Conservation (phyloP, 2,113 vertebrate species). For the Lagopus muta region DNA sequence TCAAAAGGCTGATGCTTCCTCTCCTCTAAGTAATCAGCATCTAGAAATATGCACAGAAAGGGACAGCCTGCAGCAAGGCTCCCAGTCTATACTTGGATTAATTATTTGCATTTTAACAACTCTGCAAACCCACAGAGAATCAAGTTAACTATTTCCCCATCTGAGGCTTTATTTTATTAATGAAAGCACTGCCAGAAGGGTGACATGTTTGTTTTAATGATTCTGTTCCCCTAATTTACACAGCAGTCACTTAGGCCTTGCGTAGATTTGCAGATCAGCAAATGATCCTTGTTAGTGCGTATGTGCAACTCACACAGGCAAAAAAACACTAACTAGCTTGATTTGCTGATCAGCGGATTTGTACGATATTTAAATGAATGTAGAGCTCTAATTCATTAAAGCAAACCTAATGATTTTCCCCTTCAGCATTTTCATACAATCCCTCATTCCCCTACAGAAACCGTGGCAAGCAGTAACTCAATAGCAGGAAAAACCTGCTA, state of each 20-base stretch:
- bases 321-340: background rate
- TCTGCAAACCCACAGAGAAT: background rate
- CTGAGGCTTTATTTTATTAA: conserved; percentile 11
- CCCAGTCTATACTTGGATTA: background rate
- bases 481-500: background rate
- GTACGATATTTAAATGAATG: background rate
- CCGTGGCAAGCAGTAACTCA: background rate
- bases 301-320: background rate
- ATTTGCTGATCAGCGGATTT: conserved; percentile 41
- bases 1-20: background rate
- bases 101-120: conserved; percentile 7
- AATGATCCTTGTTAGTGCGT: background rate
- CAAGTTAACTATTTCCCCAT: background rate
- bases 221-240: background rate
- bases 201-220: conserved; percentile 45
- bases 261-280: background rate
- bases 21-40: background rate
- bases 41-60: background rate
- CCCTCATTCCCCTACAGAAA: background rate
- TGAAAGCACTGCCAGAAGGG: background rate
- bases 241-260: background rate
- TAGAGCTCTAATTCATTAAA: conserved; percentile 8
- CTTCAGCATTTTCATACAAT: background rate
- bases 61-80: background rate
- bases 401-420: conserved; percentile 28